Evolutionary conservation across 35 echinoderm and acorn worm species (phyloP).

Genomic region (Anneissia japonica): DNA sequence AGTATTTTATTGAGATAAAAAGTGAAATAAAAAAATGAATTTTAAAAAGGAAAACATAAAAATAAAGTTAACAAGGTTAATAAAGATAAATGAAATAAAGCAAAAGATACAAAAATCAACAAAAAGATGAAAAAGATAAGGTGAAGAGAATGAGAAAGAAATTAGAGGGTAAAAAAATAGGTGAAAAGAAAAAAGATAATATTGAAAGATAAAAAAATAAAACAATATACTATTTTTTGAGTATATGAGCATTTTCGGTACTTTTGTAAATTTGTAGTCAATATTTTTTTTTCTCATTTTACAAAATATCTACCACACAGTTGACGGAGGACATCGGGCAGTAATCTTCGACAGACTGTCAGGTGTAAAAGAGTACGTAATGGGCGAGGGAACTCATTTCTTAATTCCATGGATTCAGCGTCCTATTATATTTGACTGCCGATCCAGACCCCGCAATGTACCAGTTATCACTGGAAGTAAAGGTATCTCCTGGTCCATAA

Average conservation of each 20-base stretch:
- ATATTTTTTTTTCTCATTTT: background rate
- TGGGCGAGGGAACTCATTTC: slow-evolving; percentile 90
- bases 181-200: no score
- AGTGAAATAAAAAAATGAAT: no score
- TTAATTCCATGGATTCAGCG: slow-evolving; percentile 83
- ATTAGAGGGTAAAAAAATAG: no score
- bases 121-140: no score
- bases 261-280: background rate
- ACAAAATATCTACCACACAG: slow-evolving; percentile 14
- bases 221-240: no score
- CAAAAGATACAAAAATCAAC: no score
- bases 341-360: slow-evolving; percentile 94
- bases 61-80: no score
- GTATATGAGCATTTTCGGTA: background rate
- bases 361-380: slow-evolving; percentile 73
- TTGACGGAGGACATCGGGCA: slow-evolving; percentile 85
- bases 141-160: no score
- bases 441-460: slow-evolving; percentile 76
- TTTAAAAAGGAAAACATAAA: no score
- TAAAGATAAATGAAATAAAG: no score
- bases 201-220: no score
- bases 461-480: slow-evolving; percentile 82
- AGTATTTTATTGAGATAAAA: no score
- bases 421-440: slow-evolving; percentile 91
- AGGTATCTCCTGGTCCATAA: slow-evolving; percentile 40